Evolutionary conservation across 2,797 vertebrate species (phyloP).

Genomic region (Arctocebus calabarensis): DNA sequence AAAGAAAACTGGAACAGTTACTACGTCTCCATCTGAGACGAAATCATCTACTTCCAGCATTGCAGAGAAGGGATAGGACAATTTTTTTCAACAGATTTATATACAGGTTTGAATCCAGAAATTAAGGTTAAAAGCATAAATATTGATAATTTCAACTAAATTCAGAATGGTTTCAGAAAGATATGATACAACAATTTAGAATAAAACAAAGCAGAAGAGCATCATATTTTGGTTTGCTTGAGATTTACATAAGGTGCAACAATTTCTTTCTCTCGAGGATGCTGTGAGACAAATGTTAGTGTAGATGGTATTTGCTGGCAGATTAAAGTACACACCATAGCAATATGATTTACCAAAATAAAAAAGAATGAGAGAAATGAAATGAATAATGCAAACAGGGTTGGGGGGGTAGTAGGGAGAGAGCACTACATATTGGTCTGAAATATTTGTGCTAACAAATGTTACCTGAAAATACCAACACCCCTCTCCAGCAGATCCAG

Average conservation of each 20-base stretch:
- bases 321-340: constrained; percentile 86
- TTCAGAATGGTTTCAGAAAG: constrained; percentile 89
- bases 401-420: constrained; percentile 13
- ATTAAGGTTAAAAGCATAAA: constrained; percentile 90
- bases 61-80: constrained; percentile 86
- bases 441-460: constrained; percentile 95
- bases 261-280: constrained; percentile 87
- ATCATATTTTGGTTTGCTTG: constrained; percentile 92
- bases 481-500: constrained; percentile 91
- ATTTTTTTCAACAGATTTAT: constrained; percentile 86
- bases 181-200: constrained; percentile 90
- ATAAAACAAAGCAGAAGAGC: constrained; percentile 89
- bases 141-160: constrained; percentile 88
- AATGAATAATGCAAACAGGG: constrained; percentile 81
- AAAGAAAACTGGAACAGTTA: constrained; percentile 86
- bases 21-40: constrained; percentile 87
- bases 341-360: constrained; percentile 85
- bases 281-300: constrained; percentile 86
- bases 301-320: constrained; percentile 87
- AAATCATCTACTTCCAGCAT: constrained; percentile 86
- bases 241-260: constrained; percentile 92
- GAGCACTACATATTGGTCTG: constrained; percentile 89
- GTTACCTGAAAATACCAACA: constrained; percentile 96
- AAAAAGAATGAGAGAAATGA: constrained; percentile 82
- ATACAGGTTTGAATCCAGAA: constrained; percentile 91